A percentile compares a stretch with the other conserved stretches of the same genome.
phyloP scores from a whole-genome alignment of 2,113 vertebrate species.

The Synodontis membranacea region DNA sequence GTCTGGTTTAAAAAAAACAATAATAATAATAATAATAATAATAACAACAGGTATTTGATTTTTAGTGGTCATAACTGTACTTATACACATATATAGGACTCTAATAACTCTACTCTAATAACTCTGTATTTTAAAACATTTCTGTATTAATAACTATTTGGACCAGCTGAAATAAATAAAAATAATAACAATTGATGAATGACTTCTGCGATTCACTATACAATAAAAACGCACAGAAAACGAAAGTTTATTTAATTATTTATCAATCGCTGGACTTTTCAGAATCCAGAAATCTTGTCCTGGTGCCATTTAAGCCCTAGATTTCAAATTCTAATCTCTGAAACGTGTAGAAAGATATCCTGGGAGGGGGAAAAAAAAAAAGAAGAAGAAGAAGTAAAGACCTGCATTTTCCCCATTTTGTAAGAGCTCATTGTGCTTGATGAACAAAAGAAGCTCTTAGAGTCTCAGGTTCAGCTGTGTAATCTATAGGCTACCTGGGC shows the following conservation, averaged over 20 bases:
- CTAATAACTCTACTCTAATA: neutral
- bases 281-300: neutral
- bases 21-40: neutral
- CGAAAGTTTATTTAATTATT: neutral
- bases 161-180: neutral
- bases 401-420: constrained; percentile 16
- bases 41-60: neutral
- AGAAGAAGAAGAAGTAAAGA: neutral
- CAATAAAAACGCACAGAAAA: neutral
- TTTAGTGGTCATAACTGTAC: neutral
- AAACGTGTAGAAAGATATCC: neutral
- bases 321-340: neutral
- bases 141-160: neutral
- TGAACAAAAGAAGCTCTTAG: constrained; percentile 20
- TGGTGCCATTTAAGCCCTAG: neutral
- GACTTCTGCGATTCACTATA: neutral
- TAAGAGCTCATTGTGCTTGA: constrained; percentile 27
- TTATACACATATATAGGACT: neutral
- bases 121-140: neutral
- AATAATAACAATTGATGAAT: neutral
- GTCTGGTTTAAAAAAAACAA: neutral
- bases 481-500: constrained; percentile 3
- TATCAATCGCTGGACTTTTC: neutral
- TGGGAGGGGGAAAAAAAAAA: neutral
- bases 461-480: constrained; percentile 17